Evolutionary conservation across 1,140 invertebrate species (phyloP).

Genomic region (Conus betulinus): DNA sequence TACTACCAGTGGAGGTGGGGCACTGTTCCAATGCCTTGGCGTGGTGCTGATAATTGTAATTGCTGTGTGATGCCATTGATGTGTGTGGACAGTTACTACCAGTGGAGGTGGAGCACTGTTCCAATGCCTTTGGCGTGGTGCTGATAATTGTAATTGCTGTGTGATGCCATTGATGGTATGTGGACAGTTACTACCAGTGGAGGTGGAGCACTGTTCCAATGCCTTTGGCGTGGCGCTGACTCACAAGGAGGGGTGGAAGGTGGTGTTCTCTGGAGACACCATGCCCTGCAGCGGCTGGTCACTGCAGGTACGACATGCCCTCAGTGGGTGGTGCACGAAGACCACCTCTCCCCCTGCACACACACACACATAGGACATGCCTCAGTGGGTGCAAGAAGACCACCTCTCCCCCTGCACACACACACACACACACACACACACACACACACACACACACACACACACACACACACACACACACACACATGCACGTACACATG

Average conservation of each 20-base stretch:
- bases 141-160: conserved; percentile 71
- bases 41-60: conserved; percentile 84
- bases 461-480: no score
- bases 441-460: no score
- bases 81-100: conserved; percentile 53
- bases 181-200: conserved; percentile 72
- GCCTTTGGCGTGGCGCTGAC: conserved; percentile 87
- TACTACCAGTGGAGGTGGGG: conserved; percentile 79
- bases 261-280: conserved; percentile 97
- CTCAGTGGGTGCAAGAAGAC: no score
- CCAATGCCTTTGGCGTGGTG: conserved; percentile 87
- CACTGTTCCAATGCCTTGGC: conserved; percentile 91
- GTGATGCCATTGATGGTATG: no score
- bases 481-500: no score
- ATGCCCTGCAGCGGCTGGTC: conserved; percentile 89
- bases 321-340: no score
- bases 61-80: no score
- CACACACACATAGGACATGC: no score
- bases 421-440: no score
- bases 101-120: conserved; percentile 86
- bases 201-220: conserved; percentile 88
- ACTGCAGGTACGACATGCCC: conserved; percentile 80
- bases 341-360: no score
- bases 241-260: conserved; percentile 81
- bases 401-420: no score